Evolutionary conservation across 2,113 vertebrate genomes (phyloP).

Genomic region (Caranx melampygus): DNA sequence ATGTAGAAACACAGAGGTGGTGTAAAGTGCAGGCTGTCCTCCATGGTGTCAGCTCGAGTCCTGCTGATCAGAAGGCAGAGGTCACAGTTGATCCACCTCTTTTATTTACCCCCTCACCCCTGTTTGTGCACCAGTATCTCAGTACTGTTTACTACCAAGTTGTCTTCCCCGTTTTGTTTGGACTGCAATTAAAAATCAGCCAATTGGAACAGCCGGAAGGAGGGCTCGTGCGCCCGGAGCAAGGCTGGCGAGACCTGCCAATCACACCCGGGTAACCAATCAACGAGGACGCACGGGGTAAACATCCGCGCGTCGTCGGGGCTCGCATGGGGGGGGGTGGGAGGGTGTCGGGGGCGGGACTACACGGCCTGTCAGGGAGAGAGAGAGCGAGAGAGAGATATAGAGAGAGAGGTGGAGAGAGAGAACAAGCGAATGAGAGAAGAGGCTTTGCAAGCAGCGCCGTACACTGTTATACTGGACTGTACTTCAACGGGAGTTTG

Average conservation of each 20-base stretch:
- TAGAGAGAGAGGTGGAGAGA: constrained; percentile 70
- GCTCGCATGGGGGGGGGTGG: constrained; percentile 79
- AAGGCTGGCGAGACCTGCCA: constrained; percentile 85
- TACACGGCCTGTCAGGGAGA: constrained; percentile 77
- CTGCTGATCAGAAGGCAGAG: background rate
- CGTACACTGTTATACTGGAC: constrained; percentile 80
- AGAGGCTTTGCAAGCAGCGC: constrained; percentile 76
- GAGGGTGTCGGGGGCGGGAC: constrained; percentile 81
- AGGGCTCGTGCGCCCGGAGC: constrained; percentile 84
- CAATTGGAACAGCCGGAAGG: constrained; percentile 96
- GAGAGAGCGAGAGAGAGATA: constrained; percentile 64
- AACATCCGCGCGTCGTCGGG: constrained; percentile 89
- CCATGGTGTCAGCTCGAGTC: background rate
- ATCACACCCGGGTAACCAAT: constrained; percentile 90
- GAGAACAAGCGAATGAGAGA: constrained; percentile 78
- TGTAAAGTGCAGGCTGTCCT: background rate
- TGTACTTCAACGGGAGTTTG: constrained; percentile 91
- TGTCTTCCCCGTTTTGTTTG: constrained; percentile 78
- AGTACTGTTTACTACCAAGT: constrained; percentile 68
- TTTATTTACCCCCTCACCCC: constrained; percentile 19
- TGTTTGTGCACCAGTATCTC: constrained; percentile 53
- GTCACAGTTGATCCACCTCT: constrained; percentile 7
- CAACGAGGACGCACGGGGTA: constrained; percentile 87
- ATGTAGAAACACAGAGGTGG: background rate
- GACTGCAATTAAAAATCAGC: constrained; percentile 94